A percentile compares a stretch with the other conserved stretches of the same genome.
These are phyloP conservation scores for Anhinga rufa DNA, from an alignment of 2,113 vertebrate species.

Conservation along the genomic window DNA sequence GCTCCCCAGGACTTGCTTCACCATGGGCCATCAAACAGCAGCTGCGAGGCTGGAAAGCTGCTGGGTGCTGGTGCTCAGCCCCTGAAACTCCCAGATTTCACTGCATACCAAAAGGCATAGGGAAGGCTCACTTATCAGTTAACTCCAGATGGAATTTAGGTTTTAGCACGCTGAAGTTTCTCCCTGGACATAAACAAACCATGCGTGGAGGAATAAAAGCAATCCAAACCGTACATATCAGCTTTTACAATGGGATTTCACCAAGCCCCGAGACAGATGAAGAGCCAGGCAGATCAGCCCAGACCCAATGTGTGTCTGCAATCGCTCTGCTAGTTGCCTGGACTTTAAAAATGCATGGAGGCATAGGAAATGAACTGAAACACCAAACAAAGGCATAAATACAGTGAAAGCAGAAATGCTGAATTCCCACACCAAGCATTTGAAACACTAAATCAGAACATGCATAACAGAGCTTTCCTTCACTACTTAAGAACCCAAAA, in stretches of 20 bases:
- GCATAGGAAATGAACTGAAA: background rate
- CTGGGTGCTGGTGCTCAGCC: background rate
- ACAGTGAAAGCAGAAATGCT: background rate
- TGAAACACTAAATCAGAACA: background rate
- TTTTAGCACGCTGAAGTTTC: background rate
- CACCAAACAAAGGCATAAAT: background rate
- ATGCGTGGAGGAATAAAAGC: background rate
- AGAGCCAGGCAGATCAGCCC: background rate
- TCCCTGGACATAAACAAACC: background rate
- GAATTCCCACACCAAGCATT: background rate
- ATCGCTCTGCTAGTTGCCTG: background rate
- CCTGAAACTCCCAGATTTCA: background rate
- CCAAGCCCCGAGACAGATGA: background rate
- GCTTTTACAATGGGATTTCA: background rate
- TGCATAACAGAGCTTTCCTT: background rate
- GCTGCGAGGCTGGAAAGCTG: background rate
- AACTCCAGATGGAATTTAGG: background rate
- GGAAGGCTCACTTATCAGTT: background rate
- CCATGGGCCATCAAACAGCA: accelerated
- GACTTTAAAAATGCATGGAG: background rate
- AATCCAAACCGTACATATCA: background rate
- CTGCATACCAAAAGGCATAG: background rate
- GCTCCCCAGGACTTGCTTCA: background rate
- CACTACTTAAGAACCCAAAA: background rate
- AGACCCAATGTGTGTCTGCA: background rate